Conservation (phyloP, 2,888 invertebrate genomes). For the Mythimna loreyi region DNA sequence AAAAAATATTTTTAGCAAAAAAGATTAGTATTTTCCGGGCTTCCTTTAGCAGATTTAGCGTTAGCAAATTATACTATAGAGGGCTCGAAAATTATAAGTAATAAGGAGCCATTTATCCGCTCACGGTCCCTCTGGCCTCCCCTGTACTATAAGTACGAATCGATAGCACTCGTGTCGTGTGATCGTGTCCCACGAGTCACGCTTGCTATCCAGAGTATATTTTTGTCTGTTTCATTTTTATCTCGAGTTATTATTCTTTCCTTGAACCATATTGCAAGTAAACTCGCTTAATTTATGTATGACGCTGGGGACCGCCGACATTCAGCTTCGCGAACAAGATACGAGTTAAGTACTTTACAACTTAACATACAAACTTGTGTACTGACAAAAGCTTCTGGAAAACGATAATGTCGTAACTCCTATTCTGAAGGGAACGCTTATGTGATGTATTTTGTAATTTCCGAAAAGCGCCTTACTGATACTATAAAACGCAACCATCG, state of each 20-base stretch:
- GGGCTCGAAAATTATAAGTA: constrained; percentile 33
- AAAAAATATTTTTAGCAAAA: constrained; percentile 11
- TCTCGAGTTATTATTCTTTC: constrained; percentile 60
- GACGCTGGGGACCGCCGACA: constrained; percentile 52
- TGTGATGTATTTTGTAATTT: constrained; percentile 60
- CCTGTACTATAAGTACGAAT: constrained; percentile 65
- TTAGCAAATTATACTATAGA: constrained; percentile 11
- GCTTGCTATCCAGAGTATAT: constrained; percentile 67
- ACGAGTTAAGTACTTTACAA: constrained; percentile 62
- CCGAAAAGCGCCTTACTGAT: constrained; percentile 56
- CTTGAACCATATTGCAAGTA: constrained; percentile 59
- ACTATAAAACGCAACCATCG: constrained; percentile 72
- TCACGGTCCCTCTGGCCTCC: constrained; percentile 60
- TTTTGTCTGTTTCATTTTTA: constrained; percentile 62
- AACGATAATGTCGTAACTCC: constrained; percentile 56
- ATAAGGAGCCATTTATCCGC: constrained; percentile 35
- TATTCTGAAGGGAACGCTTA: constrained; percentile 54
- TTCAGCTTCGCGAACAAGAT: constrained; percentile 60
- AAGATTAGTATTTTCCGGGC: constrained; percentile 16
- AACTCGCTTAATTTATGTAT: constrained; percentile 63
- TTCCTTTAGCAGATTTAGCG: constrained; percentile 15
- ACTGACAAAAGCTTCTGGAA: constrained; percentile 54
- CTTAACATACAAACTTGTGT: constrained; percentile 62
- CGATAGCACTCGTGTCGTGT: constrained; percentile 71
- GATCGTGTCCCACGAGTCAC: constrained; percentile 77